Percentiles rank a stretch among this genome's conserved stretches.
Conservation (phyloP, 2,113 vertebrate species). For the Proterorhinus semilunaris region DNA sequence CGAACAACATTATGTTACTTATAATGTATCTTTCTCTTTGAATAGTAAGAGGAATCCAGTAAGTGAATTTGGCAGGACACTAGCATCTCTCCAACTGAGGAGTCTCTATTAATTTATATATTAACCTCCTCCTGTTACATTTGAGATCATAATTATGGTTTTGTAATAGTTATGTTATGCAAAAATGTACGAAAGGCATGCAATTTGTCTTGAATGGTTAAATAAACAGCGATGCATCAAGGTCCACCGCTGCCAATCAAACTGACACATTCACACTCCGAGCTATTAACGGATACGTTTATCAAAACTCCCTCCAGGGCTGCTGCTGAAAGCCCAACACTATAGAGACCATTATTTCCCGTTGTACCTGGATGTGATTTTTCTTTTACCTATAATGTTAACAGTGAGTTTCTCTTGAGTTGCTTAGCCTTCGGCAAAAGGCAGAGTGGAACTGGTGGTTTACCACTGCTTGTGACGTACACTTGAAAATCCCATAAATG, state of each 20-base stretch:
- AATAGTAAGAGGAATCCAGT: not conserved
- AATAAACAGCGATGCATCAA: slow-evolving; percentile 9
- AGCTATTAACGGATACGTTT: not conserved
- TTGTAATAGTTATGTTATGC: not conserved
- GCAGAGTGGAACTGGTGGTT: not conserved
- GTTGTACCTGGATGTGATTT: not conserved
- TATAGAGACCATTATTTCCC: not conserved
- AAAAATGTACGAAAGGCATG: slow-evolving; percentile 2
- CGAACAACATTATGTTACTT: not conserved
- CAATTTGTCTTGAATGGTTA: slow-evolving; percentile 2
- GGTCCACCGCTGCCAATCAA: slow-evolving; percentile 9
- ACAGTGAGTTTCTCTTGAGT: not conserved
- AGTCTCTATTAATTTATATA: not conserved
- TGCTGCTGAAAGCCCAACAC: not conserved
- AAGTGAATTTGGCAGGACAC: not conserved
- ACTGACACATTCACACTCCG: slow-evolving; percentile 2
- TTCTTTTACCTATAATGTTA: not conserved
- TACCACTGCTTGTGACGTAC: not conserved
- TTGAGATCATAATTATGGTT: not conserved
- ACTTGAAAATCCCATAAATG: not conserved
- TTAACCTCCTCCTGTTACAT: not conserved
- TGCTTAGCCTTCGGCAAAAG: not conserved
- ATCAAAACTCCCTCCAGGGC: slow-evolving; percentile 1
- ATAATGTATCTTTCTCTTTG: not conserved
- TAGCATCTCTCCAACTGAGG: not conserved